phyloP scores from a whole-genome alignment of 1,140 invertebrate genomes.

The Drosophila subpulchrella region DNA sequence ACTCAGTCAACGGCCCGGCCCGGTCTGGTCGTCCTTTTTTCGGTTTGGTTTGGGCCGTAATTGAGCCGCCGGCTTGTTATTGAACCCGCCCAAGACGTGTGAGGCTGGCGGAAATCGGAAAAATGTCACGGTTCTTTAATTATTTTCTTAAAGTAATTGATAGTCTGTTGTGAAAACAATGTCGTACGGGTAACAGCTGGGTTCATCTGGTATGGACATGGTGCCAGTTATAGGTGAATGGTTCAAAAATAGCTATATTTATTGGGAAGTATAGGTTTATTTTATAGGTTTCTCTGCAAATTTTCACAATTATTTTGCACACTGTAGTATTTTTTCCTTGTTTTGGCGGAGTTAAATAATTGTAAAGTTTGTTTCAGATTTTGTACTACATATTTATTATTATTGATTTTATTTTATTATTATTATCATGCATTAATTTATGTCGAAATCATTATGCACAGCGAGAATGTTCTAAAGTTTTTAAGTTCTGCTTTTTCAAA shows the following conservation, averaged over 20 bases:
- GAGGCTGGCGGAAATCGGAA: slow-evolving; percentile 28
- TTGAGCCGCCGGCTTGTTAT: slow-evolving; percentile 46
- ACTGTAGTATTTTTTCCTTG: too few relatives aligned
- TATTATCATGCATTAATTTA: too few relatives aligned
- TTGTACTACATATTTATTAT: too few relatives aligned
- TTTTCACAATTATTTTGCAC: too few relatives aligned
- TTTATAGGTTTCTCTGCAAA: too few relatives aligned
- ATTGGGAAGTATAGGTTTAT: too few relatives aligned
- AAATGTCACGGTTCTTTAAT: slow-evolving; percentile 50
- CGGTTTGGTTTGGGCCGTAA: slow-evolving; percentile 29
- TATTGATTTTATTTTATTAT: too few relatives aligned
- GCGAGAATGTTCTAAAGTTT: too few relatives aligned
- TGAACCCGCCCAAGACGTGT: slow-evolving; percentile 39
- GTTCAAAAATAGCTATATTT: not conserved
- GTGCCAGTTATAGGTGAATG: not conserved
- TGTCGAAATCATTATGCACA: too few relatives aligned
- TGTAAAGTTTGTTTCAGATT: too few relatives aligned
- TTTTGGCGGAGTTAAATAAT: too few relatives aligned
- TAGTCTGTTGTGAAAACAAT: slow-evolving; percentile 18
- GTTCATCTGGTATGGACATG: not conserved
- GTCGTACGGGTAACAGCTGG: slow-evolving; percentile 2
- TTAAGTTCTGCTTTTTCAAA: not conserved
- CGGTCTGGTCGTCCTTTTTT: slow-evolving; percentile 1
- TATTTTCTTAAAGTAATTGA: slow-evolving; percentile 53
- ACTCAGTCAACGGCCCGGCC: slow-evolving; percentile 29